phyloP scores from a whole-genome alignment of 2,888 invertebrate species.

The Pristionchus mayeri region DNA sequence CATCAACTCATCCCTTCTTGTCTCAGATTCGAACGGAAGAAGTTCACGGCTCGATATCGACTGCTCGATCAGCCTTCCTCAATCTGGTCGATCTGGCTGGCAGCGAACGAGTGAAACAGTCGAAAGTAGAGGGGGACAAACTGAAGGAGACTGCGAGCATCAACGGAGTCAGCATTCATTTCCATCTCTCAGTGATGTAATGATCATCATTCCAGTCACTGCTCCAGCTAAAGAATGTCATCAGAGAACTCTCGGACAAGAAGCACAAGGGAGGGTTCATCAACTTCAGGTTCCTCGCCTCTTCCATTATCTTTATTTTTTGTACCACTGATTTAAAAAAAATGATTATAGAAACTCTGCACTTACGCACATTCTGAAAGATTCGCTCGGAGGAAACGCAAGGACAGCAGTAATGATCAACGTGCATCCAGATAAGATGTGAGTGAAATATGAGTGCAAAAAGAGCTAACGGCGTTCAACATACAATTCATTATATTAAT shows the following conservation, averaged over 20 bases:
- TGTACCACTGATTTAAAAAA: too few relatives aligned
- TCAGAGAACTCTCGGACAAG: slow-evolving; percentile 78
- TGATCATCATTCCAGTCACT: slow-evolving; percentile 68
- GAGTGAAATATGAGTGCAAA: slow-evolving; percentile 53
- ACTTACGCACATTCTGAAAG: slow-evolving; percentile 78
- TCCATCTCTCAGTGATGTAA: not conserved
- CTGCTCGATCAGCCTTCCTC: slow-evolving; percentile 76
- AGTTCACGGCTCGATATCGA: slow-evolving; percentile 74
- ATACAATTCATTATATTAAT: not conserved
- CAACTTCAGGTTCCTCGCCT: not conserved
- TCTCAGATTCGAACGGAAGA: slow-evolving; percentile 68
- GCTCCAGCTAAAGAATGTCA: slow-evolving; percentile 77
- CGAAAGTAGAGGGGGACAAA: slow-evolving; percentile 76
- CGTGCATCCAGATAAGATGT: slow-evolving; percentile 77
- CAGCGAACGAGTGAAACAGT: slow-evolving; percentile 78
- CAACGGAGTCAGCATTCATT: slow-evolving; percentile 69
- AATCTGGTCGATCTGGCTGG: slow-evolving; percentile 79
- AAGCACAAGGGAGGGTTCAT: not conserved
- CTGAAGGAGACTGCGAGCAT: slow-evolving; percentile 78
- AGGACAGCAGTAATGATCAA: slow-evolving; percentile 78
- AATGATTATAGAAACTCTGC: slow-evolving; percentile 78
- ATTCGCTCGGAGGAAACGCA: slow-evolving; percentile 78
- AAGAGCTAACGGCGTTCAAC: too few relatives aligned
- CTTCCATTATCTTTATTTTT: not conserved
- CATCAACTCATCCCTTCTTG: not conserved